phyloP scores from a whole-genome alignment of 2,888 invertebrate genomes.

The Dorcus hopei region DNA sequence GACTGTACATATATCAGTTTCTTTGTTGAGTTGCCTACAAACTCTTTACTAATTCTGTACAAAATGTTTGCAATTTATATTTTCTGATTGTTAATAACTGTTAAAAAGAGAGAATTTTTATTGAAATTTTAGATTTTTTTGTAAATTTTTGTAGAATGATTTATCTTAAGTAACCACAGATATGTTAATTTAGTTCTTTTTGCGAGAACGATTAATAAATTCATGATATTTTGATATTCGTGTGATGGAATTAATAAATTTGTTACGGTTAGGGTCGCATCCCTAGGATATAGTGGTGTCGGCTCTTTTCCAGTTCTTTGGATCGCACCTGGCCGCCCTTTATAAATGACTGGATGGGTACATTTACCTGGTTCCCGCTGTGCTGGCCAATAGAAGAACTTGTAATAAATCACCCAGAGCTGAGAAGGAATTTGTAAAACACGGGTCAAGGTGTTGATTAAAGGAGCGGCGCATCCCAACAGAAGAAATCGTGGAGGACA shows the following conservation, averaged over 20 bases:
- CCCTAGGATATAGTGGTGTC: constrained; percentile 33
- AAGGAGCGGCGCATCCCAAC: constrained; percentile 42
- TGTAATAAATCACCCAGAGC: constrained; percentile 49
- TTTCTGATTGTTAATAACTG: too few species aligned
- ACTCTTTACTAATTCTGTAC: too few species aligned
- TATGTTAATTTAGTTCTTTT: background rate
- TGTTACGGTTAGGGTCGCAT: constrained; percentile 38
- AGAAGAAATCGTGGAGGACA: constrained; percentile 32
- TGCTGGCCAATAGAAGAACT: constrained; percentile 47
- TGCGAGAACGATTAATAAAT: constrained; percentile 16
- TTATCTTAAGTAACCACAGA: too few species aligned
- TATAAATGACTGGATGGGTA: constrained; percentile 39
- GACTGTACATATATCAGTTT: too few species aligned
- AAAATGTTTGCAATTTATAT: too few species aligned
- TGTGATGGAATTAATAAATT: constrained; percentile 36
- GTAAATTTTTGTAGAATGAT: too few species aligned
- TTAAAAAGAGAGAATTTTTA: too few species aligned
- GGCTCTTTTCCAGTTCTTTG: constrained; percentile 36
- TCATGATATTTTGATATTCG: constrained; percentile 23
- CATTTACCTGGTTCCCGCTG: constrained; percentile 43
- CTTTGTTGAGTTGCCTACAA: too few species aligned
- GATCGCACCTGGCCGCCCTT: constrained; percentile 40
- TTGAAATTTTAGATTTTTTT: too few species aligned
- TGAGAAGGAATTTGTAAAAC: constrained; percentile 48
- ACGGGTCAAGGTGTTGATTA: constrained; percentile 48